Conservation (phyloP, 2,113 vertebrate species). For the Mobula birostris region DNA sequence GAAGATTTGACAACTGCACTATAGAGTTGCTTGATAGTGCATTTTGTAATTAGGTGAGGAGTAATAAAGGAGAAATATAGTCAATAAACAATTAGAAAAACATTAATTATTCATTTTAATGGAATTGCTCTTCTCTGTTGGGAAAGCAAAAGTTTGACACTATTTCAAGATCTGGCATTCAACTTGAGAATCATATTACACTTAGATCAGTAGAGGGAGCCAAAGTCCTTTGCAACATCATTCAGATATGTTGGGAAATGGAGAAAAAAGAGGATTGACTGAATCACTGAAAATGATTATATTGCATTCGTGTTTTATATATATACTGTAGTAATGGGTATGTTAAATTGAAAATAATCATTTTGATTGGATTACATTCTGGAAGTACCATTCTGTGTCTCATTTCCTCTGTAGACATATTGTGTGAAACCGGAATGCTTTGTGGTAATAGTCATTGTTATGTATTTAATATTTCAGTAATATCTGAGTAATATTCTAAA, state of each 20-base stretch:
- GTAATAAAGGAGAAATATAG: slow-evolving; percentile 24
- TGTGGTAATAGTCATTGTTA: background rate
- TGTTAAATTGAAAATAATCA: background rate
- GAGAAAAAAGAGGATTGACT: background rate
- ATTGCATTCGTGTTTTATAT: background rate
- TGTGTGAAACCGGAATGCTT: background rate
- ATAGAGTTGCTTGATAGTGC: slow-evolving; percentile 5
- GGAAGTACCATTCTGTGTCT: background rate
- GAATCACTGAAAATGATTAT: background rate
- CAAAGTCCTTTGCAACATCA: background rate
- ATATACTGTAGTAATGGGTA: background rate
- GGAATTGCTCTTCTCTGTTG: background rate
- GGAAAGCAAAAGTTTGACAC: background rate
- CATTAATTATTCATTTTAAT: slow-evolving; percentile 34
- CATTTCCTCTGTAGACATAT: background rate
- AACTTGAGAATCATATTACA: background rate
- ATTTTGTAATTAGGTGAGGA: slow-evolving; percentile 5
- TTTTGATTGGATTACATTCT: background rate
- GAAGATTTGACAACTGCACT: background rate
- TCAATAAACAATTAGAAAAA: slow-evolving; percentile 33
- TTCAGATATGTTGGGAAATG: background rate
- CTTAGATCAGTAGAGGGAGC: background rate
- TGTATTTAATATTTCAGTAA: no score
- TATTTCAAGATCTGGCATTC: background rate
- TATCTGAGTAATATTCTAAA: no score